phyloP scores from a whole-genome alignment of 2,888 invertebrate species.

The Neocrepidodera transversa region DNA sequence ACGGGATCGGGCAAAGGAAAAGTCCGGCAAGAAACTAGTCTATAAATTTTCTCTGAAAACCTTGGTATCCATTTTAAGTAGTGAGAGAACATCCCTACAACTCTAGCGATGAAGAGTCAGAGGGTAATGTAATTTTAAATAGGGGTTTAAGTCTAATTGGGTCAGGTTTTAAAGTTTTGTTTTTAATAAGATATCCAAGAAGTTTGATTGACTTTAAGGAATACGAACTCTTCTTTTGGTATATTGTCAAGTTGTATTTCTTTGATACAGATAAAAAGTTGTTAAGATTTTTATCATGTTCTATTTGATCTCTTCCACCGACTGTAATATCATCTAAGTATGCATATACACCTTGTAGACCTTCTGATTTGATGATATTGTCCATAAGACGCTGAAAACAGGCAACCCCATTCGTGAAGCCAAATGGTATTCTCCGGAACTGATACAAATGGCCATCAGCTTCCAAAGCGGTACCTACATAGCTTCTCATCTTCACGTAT shows the following conservation, averaged over 20 bases:
- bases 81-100: neutral
- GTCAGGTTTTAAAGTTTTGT: neutral
- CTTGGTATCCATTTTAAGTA: neutral
- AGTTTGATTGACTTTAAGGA: no score
- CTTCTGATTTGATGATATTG: neutral
- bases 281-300: slow-evolving; percentile 3
- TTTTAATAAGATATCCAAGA: no score
- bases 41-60: neutral
- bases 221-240: neutral
- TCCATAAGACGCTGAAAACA: slow-evolving; percentile 4
- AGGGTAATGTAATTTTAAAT: neutral
- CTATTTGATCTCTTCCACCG: neutral
- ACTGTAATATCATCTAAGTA: slow-evolving; percentile 21
- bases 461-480: neutral
- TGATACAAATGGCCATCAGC: neutral
- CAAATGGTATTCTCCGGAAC: neutral
- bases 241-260: neutral
- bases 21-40: neutral
- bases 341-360: slow-evolving; percentile 1
- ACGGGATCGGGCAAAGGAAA: neutral
- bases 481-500: neutral
- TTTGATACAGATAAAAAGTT: neutral
- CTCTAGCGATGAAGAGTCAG: neutral
- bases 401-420: slow-evolving; percentile 8
- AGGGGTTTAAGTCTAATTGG: neutral